These are phyloP conservation scores for Caenorhabditis sulstoni DNA, from an alignment of 2,888 invertebrate species.

Conservation along the genomic window DNA sequence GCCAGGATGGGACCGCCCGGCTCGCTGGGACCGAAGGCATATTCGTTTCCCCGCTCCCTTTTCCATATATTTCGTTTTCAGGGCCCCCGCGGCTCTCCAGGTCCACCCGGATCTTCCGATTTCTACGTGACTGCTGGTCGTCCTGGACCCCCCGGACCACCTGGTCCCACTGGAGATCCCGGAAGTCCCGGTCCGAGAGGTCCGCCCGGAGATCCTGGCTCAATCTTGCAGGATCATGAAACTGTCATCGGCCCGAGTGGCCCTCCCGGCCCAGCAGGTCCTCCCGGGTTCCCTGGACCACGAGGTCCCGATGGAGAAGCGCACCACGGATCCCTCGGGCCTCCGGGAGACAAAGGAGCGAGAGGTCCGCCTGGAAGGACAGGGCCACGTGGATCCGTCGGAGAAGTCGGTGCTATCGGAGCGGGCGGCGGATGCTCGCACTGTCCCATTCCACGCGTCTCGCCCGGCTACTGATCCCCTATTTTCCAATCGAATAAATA, in stretches of 20 bases:
- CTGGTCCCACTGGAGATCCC: constrained; percentile 57
- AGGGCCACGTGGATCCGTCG: constrained; percentile 45
- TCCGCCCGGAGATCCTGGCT: constrained; percentile 43
- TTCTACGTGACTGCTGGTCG: constrained; percentile 38
- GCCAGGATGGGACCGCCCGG: constrained; percentile 67
- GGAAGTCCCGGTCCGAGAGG: constrained; percentile 59
- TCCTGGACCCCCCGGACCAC: constrained; percentile 58
- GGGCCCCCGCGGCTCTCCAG: constrained; percentile 57
- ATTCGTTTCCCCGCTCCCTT: not conserved
- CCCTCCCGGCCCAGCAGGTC: constrained; percentile 54
- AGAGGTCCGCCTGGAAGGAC: constrained; percentile 56
- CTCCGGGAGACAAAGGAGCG: constrained; percentile 61
- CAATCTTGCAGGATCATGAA: not conserved
- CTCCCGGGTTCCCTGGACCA: constrained; percentile 43
- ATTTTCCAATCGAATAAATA: constrained; percentile 8
- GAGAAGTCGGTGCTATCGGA: constrained; percentile 49
- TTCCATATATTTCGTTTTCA: constrained; percentile 11
- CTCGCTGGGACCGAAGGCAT: constrained; percentile 58
- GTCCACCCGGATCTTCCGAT: constrained; percentile 51
- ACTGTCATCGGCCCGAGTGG: constrained; percentile 32
- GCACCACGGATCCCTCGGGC: constrained; percentile 58
- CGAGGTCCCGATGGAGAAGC: constrained; percentile 26
- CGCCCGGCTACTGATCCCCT: constrained; percentile 59
- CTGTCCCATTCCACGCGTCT: constrained; percentile 58
- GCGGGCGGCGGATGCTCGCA: constrained; percentile 50